Percentiles rank a stretch among this genome's conserved stretches.
Conservation (phyloP, 35 echinoderm and acorn worm genomes). For the Anneissia japonica region DNA sequence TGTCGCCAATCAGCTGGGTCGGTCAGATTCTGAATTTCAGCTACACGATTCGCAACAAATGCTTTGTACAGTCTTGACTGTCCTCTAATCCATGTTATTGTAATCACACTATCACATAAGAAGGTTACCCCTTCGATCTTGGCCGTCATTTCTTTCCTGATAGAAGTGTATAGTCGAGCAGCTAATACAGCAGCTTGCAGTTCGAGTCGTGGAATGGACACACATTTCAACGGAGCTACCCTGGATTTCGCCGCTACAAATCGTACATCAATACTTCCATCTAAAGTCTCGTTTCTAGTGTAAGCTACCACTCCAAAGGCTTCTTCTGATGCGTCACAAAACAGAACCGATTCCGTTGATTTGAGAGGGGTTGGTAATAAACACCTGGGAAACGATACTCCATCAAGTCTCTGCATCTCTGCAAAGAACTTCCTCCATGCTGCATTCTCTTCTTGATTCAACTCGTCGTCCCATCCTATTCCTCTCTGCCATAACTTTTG, state of each 20-base stretch:
- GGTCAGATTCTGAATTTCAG: constrained; percentile 39
- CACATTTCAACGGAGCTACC: constrained; percentile 36
- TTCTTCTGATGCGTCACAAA: constrained; percentile 50
- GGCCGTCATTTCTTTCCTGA: constrained; percentile 13
- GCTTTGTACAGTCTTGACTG: constrained; percentile 42
- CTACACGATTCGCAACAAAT: constrained; percentile 51
- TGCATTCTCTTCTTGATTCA: neutral
- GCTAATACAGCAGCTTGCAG: constrained; percentile 18
- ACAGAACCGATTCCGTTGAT: constrained; percentile 2
- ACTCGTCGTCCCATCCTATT: constrained; percentile 13
- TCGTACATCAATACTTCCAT: constrained; percentile 20
- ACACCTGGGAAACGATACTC: constrained; percentile 17
- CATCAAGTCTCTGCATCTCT: constrained; percentile 44
- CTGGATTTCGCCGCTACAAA: constrained; percentile 52
- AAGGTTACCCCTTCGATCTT: constrained; percentile 1
- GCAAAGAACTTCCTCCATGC: constrained; percentile 25
- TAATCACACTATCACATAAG: constrained; percentile 42
- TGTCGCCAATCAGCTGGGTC: constrained; percentile 52
- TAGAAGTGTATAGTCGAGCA: neutral
- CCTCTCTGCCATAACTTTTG: constrained; percentile 16
- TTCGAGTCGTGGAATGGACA: constrained; percentile 35
- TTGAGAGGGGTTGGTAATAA: neutral
- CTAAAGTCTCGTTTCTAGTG: constrained; percentile 2
- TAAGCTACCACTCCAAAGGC: constrained; percentile 45
- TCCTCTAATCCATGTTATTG: constrained; percentile 40